These are phyloP conservation scores for Thalpophila matura DNA, from an alignment of 2,888 invertebrate species.

Conservation along the genomic window DNA sequence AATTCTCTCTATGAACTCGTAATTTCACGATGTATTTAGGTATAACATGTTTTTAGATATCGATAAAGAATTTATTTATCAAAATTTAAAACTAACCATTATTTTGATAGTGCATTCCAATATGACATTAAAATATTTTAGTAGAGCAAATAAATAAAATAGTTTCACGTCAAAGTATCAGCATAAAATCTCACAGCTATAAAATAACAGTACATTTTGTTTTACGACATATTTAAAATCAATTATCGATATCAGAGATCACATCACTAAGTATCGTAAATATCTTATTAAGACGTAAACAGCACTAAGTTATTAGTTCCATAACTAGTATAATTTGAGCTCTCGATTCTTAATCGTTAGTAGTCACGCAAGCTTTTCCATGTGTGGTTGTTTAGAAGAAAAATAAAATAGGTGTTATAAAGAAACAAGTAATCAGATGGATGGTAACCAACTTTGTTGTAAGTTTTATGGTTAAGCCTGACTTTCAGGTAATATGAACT, in stretches of 20 bases:
- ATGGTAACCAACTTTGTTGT: constrained; percentile 27
- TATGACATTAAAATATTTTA: not conserved
- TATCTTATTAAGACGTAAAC: constrained; percentile 79
- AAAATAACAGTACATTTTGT: constrained; percentile 27
- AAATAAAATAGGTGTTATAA: constrained; percentile 14
- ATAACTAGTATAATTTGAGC: constrained; percentile 28
- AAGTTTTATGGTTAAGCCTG: constrained; percentile 7
- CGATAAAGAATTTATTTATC: not conserved
- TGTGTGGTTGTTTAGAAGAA: constrained; percentile 1
- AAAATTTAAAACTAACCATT: not conserved
- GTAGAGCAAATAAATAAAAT: not conserved
- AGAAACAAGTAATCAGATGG: constrained; percentile 6
- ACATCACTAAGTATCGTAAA: constrained; percentile 70
- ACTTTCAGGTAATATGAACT: not conserved
- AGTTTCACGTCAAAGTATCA: not conserved
- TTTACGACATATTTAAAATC: constrained; percentile 64
- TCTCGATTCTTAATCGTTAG: constrained; percentile 4
- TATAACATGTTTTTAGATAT: not conserved
- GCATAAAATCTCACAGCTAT: constrained; percentile 9
- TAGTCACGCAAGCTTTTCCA: constrained; percentile 18
- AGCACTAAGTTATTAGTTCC: constrained; percentile 38
- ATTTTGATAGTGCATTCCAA: not conserved
- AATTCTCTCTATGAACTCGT: too few species aligned
- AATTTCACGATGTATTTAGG: too few species aligned
- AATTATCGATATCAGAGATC: constrained; percentile 67